Conservation (phyloP, 2,797 vertebrate species). For the Epinephelus awoara region DNA sequence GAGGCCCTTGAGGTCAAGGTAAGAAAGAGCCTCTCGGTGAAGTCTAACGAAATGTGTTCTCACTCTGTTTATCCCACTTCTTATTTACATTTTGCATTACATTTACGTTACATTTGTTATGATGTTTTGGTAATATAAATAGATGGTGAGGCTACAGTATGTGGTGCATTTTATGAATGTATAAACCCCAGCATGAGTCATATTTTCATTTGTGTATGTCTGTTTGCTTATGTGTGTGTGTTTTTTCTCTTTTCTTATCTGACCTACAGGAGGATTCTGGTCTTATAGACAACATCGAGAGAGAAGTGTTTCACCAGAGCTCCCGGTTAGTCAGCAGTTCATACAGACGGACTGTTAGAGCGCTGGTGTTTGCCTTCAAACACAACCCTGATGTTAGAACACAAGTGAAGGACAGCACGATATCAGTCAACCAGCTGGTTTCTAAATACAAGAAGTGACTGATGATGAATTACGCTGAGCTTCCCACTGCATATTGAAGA, state of each 20-base stretch:
- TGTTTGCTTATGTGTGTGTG: neutral
- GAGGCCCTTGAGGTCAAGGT: conserved; percentile 93
- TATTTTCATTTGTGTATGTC: neutral
- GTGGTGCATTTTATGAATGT: neutral
- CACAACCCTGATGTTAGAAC: conserved; percentile 89
- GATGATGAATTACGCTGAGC: neutral
- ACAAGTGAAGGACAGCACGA: conserved; percentile 86
- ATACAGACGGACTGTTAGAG: conserved; percentile 91
- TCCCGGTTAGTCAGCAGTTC: conserved; percentile 90
- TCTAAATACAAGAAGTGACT: conserved; percentile 92
- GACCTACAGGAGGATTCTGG: conserved; percentile 89
- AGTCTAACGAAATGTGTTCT: neutral
- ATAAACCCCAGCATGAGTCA: too few relatives aligned
- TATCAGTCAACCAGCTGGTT: conserved; percentile 88
- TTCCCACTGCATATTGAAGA: neutral
- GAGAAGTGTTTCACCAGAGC: conserved; percentile 94
- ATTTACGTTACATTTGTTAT: neutral
- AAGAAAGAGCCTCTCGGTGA: conserved; percentile 32
- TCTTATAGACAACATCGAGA: conserved; percentile 96
- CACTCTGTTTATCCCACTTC: neutral
- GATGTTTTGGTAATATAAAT: neutral
- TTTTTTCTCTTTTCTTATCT: conserved; percentile 23
- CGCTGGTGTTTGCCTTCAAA: conserved; percentile 95
- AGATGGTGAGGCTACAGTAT: neutral
- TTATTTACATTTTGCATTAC: neutral